Base-by-base conservation (phyloP, 2,888 invertebrate species). In the Protula sp. region DNA sequence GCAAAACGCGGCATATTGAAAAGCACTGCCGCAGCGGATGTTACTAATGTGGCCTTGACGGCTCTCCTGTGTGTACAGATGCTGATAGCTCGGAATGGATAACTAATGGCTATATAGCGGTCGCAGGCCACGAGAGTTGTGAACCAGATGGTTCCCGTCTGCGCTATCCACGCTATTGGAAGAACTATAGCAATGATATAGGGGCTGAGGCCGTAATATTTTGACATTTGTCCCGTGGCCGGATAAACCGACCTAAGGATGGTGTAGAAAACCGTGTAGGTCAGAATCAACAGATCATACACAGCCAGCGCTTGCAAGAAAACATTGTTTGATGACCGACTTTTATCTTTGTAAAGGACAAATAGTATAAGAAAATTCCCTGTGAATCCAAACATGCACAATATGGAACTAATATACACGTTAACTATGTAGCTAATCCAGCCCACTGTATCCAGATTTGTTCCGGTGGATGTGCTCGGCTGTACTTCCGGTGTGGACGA, bases 101-200 rank as follows among this genome's bases (percentile, higher is more conserved):
- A 14, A 2, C 56, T 30, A 4, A 62, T 56, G 5, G 59, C 59
- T 4, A 62, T 47, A 38, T 50, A 59, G 24, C 62, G 52, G 29
- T 62, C 62, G 2, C 29, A 30, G 14, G 62, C 62, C 19, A 59
- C 22, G 9, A 56, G 22, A 14, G 31, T 57, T 2, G 59, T 62
- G 2, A 62, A 47, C 62, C 62, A 62, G 47, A 62, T 62, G 1
- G 56, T 59, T 28, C 59, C 59, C 2, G 62, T 62, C 50, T 62
- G 62, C 22, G 57, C 54, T 1, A 62, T 57, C 62, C 62, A 62
- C 3, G 59, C 62, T 26, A 59, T 29, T 22, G 62, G 62, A 27
- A 62, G 27, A 26, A n/a, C 55, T 31, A 57, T 55, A 19, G 62
- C 62, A 2, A 62, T 48, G 26, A 62, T 57, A 45, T 59, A 62